Percentiles rank a stretch among this genome's conserved stretches.
Conservation (phyloP, 2,113 vertebrate species). For the Bujurquina vittata region DNA sequence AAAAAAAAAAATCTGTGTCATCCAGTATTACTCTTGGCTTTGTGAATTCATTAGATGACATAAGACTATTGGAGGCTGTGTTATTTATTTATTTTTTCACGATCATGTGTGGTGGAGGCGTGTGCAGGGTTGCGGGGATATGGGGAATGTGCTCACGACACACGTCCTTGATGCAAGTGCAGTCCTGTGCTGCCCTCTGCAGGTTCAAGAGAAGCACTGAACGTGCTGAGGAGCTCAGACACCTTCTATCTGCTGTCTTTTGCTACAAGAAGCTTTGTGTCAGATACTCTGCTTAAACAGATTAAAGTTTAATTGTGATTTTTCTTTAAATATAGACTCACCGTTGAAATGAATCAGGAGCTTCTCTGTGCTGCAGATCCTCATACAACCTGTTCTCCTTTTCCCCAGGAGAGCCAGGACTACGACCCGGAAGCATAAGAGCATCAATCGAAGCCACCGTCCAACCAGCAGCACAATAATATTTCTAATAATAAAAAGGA, state of each 20-base stretch:
- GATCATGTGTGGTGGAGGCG: conserved; percentile 31
- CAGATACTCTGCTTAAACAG: conserved; percentile 9
- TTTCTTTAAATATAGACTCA: background rate
- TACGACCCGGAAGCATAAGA: conserved; percentile 97
- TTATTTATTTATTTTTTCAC: background rate
- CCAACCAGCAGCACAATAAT: conserved; percentile 95
- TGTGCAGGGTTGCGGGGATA: conserved; percentile 40
- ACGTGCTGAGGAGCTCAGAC: conserved; percentile 30
- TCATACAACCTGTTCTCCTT: conserved; percentile 9
- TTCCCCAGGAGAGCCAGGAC: conserved; percentile 91
- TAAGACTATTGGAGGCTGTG: conserved; percentile 10
- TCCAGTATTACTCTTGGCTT: conserved; percentile 1
- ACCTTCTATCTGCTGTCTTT: conserved; percentile 18
- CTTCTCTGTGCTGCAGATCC: background rate
- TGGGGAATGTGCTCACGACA: conserved; percentile 41
- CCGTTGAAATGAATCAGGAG: background rate
- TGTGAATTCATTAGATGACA: conserved; percentile 8
- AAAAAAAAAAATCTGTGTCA: background rate
- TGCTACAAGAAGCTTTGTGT: conserved; percentile 3
- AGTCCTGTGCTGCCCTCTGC: conserved; percentile 73
- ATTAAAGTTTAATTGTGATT: background rate
- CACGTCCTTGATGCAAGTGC: conserved; percentile 41
- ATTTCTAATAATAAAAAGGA: conserved; percentile 86
- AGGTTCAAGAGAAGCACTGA: conserved; percentile 39
- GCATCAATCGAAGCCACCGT: conserved; percentile 74